Conservation (phyloP, 53 echinoderm and acorn worm genomes). For the Apostichopus leukothele region DNA sequence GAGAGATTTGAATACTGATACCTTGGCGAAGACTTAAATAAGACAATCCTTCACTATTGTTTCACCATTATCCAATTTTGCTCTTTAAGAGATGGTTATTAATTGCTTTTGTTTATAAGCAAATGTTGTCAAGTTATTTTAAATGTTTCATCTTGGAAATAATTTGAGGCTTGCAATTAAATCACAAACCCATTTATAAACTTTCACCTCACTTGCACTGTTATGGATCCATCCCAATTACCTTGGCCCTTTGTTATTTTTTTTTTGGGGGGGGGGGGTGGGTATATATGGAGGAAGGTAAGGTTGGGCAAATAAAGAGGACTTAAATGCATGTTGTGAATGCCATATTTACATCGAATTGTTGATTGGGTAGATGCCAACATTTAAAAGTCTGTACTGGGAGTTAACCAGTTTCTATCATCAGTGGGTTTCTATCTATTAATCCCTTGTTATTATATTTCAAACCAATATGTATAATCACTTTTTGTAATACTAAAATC, state of each 20-base stretch:
- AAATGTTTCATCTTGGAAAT: neutral
- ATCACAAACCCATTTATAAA: neutral
- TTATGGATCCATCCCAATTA: neutral
- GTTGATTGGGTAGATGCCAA: neutral
- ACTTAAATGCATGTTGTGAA: neutral
- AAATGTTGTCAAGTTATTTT: neutral
- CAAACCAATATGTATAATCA: constrained; percentile 33
- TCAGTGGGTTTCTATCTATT: neutral
- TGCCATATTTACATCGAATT: neutral
- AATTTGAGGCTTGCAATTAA: neutral
- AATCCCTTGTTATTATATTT: constrained; percentile 26
- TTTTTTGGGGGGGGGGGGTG: neutral
- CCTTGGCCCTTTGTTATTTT: neutral
- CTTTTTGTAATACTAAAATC: constrained; percentile 37
- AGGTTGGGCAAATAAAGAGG: too few species aligned
- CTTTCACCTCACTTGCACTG: neutral
- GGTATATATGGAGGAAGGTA: neutral
- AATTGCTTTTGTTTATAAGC: neutral
- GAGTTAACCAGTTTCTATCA: neutral
- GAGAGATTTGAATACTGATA: neutral
- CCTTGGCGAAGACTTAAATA: neutral
- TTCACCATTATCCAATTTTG: neutral
- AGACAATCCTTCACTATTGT: neutral
- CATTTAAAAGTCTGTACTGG: neutral
- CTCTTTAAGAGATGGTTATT: neutral